Base-by-base conservation (phyloP, 2,797 vertebrate species). In the Anolis apletophallus region DNA sequence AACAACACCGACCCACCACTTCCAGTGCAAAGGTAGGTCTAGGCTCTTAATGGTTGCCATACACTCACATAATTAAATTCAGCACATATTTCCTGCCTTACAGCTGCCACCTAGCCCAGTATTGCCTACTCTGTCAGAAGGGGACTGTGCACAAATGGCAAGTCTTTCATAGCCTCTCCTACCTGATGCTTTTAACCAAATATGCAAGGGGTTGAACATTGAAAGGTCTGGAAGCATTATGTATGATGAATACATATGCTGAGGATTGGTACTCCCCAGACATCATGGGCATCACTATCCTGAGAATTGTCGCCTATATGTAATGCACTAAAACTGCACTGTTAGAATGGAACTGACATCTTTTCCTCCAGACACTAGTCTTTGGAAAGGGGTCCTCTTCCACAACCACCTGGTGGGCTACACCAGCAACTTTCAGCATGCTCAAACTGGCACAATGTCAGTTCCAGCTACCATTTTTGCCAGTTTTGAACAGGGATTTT, bases 11-110 rank as follows among this genome's bases (percentile, higher is more conserved):
- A 97, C 98, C 9, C 98, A 98, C 95, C 97, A 96, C 90, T 99
- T 99, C 94, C 98, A 98, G 95, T 99, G 99, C 96, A 98, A 98
- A 97, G 98, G 99, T 99, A 94, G 68, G 94, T 55, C 32, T 67
- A 9, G 17, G 2, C 77, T 21, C 3, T 75, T 68, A 52, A 21
- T 3, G 36, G 4, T 40, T 10, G 16, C 10, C 14, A 16, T 17
- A 4, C 19, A 26, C 32, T 1, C 16, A 26, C 9, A 11, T 46
- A 78, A 7, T 13, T 52, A 78, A 0, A 23, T 3, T 13, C 80
- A 32, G 1, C 17, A 67, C 23, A 74, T 69, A 26, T 69, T 59
- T 16, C 34, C 78, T 67, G 14, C 40, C 8, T 80, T 46, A 21
- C 19, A 73, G 23, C 23, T 46, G 40, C 29, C 14, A 19, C 32